Evolutionary conservation across 2,888 invertebrate species (phyloP).

Genomic region (Philereme vetulata): DNA sequence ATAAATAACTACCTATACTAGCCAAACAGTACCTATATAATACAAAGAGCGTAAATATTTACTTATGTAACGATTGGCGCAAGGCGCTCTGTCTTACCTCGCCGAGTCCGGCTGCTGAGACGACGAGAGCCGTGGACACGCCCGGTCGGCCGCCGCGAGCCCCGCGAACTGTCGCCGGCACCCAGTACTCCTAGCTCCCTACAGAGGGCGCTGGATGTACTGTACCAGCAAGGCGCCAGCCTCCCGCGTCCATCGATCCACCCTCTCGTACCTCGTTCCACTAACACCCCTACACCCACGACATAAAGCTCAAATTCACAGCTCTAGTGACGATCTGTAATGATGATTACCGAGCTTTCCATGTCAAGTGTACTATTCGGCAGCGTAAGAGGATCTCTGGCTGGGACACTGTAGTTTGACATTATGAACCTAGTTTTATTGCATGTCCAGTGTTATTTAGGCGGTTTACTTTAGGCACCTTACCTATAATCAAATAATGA

Average conservation of each 20-base stretch:
- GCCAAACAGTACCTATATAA: too few relatives aligned
- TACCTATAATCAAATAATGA: too few relatives aligned
- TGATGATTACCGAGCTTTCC: constrained; percentile 57
- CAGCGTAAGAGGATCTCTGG: constrained; percentile 31
- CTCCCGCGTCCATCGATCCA: constrained; percentile 71
- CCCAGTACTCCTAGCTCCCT: constrained; percentile 43
- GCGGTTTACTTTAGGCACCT: too few relatives aligned
- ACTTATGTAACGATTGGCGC: constrained; percentile 24
- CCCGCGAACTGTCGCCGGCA: constrained; percentile 57
- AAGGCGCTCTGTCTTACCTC: constrained; percentile 29
- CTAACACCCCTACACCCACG: constrained; percentile 42
- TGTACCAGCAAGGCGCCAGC: constrained; percentile 23
- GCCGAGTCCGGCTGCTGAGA: constrained; percentile 14
- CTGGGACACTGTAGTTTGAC: background rate
- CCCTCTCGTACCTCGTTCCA: constrained; percentile 50
- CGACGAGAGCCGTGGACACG: constrained; percentile 37
- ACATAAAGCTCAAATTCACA: constrained; percentile 48
- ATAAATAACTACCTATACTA: too few relatives aligned
- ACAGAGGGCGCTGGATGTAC: constrained; percentile 50
- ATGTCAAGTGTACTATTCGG: constrained; percentile 34
- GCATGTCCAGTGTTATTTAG: too few relatives aligned
- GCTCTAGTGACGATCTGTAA: constrained; percentile 44
- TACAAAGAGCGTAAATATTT: constrained; percentile 27
- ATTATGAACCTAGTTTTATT: too few relatives aligned
- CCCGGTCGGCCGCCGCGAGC: constrained; percentile 56